Evolutionary conservation across 2,113 vertebrate species (phyloP), one percentile per base, ranked within the genome.

Genomic region (Syrmaticus mikado): DNA sequence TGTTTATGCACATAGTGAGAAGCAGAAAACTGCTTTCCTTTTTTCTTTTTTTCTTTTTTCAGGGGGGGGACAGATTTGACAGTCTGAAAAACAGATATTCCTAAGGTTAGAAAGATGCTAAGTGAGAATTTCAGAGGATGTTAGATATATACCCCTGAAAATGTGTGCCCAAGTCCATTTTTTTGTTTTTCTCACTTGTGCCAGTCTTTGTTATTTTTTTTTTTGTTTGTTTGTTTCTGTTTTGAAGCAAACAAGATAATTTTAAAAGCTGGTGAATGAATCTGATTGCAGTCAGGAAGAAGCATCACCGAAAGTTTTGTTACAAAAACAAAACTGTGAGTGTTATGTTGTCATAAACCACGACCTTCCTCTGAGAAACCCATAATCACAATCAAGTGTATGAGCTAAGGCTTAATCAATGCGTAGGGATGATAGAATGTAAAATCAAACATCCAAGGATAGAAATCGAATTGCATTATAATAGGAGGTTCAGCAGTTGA

Each of bases 401-500:
- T 89, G 76, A 93, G 93, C 85, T 85, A 71, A 94, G 90, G 80
- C 70, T 93, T 98, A 94, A 97, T 97, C 96, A 97, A 87, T 97
- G 92, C 91, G 95, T 91, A 68, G 92, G 73, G 84, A 94, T 95
- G 91, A 93, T 91, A 64, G 89, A 94, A 96, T 93, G 64, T 97
- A 95, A 96, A 97, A 95, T 96, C 81, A 94, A 96, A 97, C 84
- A 93, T 74, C 92, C 83, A 94, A 66, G 92, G 94, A n/a, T 89
- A 95, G 95, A 95, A 96, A 96, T 97, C 18, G 30, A 93, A 97
- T 93, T 88, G 87, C 71, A 43, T 96, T 97, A 88, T 95, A 95
- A 64, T 57, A 79, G 71, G 93, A 94, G 57, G 61, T 78, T 95
- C 92, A 89, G 58, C 72, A 95, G 84, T 64, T 97, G 96, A 97